Percentiles rank a stretch among this genome's conserved stretches.
These are phyloP conservation scores for Papilio protenor DNA, from an alignment of 2,888 invertebrate species.

Conservation along the genomic window DNA sequence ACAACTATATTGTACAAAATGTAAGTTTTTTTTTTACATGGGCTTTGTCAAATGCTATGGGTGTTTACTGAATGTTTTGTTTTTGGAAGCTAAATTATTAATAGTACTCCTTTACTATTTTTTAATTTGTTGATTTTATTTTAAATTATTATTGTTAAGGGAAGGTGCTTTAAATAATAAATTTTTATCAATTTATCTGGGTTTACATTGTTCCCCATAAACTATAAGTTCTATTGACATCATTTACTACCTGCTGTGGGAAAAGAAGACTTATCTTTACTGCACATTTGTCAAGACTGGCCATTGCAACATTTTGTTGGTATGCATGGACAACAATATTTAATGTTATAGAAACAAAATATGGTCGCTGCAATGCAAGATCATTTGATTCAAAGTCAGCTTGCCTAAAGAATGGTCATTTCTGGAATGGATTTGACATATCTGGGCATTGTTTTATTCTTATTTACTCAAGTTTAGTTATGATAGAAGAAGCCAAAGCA, in stretches of 20 bases:
- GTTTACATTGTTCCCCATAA: neutral
- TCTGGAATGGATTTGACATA: constrained; percentile 97
- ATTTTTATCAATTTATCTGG: constrained; percentile 6
- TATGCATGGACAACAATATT: constrained; percentile 93
- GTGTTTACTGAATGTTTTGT: constrained; percentile 10
- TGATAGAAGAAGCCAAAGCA: constrained; percentile 96
- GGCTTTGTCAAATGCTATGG: neutral
- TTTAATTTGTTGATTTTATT: neutral
- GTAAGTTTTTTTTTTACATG: neutral
- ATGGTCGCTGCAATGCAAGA: constrained; percentile 89
- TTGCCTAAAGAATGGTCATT: constrained; percentile 91
- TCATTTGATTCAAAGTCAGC: constrained; percentile 85
- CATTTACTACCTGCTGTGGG: constrained; percentile 93
- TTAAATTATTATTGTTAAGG: neutral
- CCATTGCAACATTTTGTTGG: constrained; percentile 95
- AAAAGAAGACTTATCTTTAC: constrained; percentile 87
- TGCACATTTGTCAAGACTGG: constrained; percentile 89
- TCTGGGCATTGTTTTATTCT: constrained; percentile 98
- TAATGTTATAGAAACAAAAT: constrained; percentile 90
- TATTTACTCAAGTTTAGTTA: constrained; percentile 95
- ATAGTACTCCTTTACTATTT: neutral
- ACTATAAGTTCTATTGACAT: constrained; percentile 52
- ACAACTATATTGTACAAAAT: neutral
- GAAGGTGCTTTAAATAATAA: constrained; percentile 41
- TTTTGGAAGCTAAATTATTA: neutral